These are phyloP conservation scores for Cantharis rustica DNA, from an alignment of 2,888 invertebrate genomes.

Conservation along the genomic window DNA sequence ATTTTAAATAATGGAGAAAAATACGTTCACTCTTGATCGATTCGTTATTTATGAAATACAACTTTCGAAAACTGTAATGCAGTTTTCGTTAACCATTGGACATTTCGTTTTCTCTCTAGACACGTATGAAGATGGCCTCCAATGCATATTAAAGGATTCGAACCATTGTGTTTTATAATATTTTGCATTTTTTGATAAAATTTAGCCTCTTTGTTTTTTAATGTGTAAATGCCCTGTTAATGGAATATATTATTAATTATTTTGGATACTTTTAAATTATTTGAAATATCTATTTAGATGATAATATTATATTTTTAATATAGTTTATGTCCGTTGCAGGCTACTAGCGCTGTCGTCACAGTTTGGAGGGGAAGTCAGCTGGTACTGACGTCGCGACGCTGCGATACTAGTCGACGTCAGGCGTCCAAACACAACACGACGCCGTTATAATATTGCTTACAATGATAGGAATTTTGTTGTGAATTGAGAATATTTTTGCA, in stretches of 20 bases:
- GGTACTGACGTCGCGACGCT: constrained; percentile 59
- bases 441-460: constrained; percentile 29
- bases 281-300: not conserved
- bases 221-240: not conserved
- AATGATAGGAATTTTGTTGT: constrained; percentile 23
- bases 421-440: constrained; percentile 53
- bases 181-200: not conserved
- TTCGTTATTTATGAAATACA: not conserved
- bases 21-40: not conserved
- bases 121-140: not conserved
- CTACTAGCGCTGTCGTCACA: constrained; percentile 53
- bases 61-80: not conserved
- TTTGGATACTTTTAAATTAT: not conserved
- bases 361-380: constrained; percentile 52
- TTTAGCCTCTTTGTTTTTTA: not conserved
- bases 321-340: constrained; percentile 53
- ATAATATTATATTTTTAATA: constrained; percentile 13
- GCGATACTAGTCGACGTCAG: constrained; percentile 63
- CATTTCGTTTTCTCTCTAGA: not conserved
- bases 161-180: not conserved
- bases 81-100: not conserved
- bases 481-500: constrained; percentile 27
- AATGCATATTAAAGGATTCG: not conserved
- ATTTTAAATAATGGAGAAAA: not conserved
- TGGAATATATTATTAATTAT: not conserved